phyloP scores from a whole-genome alignment of 2,113 vertebrate species.

The Eira barbara region DNA sequence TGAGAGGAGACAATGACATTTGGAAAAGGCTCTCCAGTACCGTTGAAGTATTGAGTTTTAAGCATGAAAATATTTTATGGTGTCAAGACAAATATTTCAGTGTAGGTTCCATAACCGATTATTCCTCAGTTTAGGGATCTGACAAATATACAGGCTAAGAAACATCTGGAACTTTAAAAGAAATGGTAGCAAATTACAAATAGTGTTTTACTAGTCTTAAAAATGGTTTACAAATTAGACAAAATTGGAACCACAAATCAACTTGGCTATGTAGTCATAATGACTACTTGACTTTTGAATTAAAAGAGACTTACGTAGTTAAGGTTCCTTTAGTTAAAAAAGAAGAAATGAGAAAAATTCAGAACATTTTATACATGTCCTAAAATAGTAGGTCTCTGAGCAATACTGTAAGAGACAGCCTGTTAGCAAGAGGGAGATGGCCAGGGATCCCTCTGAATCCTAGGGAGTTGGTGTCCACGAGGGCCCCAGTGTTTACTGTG shows the following conservation, averaged over 20 bases:
- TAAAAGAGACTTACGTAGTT: background rate
- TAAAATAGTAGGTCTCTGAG: background rate
- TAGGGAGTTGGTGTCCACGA: background rate
- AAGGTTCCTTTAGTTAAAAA: background rate
- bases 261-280: background rate
- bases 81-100: background rate
- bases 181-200: background rate
- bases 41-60: background rate
- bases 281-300: background rate
- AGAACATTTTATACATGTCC: background rate
- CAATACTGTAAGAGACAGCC: background rate
- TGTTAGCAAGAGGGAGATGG: constrained; percentile 13
- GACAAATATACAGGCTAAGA: background rate
- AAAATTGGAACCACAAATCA: background rate
- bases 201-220: background rate
- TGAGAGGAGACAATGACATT: constrained; percentile 66
- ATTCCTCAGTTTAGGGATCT: constrained; percentile 14
- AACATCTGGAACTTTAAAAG: constrained; percentile 30
- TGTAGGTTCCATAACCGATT: background rate
- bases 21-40: background rate
- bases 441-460: constrained; percentile 22
- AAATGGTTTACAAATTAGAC: background rate
- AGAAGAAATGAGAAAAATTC: background rate
- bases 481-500: background rate
- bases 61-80: background rate